Evolutionary conservation across 2,888 invertebrate genomes (phyloP).

Genomic region (Cataglyphis livida): DNA sequence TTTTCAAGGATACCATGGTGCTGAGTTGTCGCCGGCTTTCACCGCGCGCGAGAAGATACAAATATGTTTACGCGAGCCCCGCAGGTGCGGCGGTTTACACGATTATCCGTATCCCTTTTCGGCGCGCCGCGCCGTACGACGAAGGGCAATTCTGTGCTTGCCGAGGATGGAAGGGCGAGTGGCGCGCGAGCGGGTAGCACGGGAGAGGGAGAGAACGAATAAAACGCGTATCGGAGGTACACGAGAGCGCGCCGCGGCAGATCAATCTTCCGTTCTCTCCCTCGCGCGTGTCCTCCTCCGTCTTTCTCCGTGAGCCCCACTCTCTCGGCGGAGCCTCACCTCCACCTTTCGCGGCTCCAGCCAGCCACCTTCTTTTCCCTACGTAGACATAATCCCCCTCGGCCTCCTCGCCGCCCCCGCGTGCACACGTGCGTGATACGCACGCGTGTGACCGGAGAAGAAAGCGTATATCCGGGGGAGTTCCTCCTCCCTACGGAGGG

Average conservation of each 20-base stretch:
- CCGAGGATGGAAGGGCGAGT: constrained; percentile 7
- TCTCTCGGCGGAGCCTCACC: constrained; percentile 57
- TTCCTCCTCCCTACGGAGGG: constrained; percentile 65
- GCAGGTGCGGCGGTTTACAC: constrained; percentile 73
- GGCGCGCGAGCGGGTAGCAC: constrained; percentile 9
- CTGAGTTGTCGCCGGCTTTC: constrained; percentile 24
- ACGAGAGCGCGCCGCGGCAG: constrained; percentile 60
- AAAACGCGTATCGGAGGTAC: constrained; percentile 74
- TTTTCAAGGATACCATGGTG: constrained; percentile 28
- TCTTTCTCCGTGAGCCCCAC: constrained; percentile 53
- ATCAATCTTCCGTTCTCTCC: constrained; percentile 72
- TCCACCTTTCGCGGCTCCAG: constrained; percentile 63
- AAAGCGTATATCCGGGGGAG: constrained; percentile 64
- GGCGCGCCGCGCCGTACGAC: constrained; percentile 37
- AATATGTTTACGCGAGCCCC: constrained; percentile 66
- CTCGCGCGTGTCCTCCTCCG: constrained; percentile 33
- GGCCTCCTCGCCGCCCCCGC: constrained; percentile 18
- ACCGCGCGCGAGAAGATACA: constrained; percentile 51
- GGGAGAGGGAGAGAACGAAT: constrained; percentile 64
- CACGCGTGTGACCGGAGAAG: constrained; percentile 70
- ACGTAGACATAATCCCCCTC: constrained; percentile 53
- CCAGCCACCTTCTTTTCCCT: constrained; percentile 72
- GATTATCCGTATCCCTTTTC: constrained; percentile 67
- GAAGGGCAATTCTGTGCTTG: constrained; percentile 18
- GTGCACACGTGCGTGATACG: constrained; percentile 71